Evolutionary conservation across 53 echinoderm and acorn worm species (phyloP), one percentile per base, ranked within the genome.

Genomic region (Pentamera pediparva): DNA sequence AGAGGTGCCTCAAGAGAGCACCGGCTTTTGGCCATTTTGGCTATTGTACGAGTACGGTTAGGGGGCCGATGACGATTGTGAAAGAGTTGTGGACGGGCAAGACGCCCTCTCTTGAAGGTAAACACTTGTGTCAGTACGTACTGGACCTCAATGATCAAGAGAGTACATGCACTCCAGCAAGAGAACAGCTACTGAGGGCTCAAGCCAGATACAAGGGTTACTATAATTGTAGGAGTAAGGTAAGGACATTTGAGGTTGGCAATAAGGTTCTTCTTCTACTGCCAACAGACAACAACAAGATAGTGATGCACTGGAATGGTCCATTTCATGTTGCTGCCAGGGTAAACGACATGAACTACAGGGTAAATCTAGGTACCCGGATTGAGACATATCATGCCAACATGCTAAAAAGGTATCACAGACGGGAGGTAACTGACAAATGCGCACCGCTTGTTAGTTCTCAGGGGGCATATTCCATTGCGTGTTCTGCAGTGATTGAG

Each of bases 1-100:
- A 52, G 69, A 79, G 39, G n/a, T n/a, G n/a, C n/a, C n/a, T n/a
- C n/a, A n/a, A n/a, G n/a, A n/a, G n/a, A n/a, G n/a, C n/a, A n/a
- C 50, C n/a, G 70, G 69, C 4, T 76, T 60, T 25, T 61, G 43
- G 1, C 79, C 69, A 8, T 79, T 70, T n/a, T n/a, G n/a, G n/a
- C n/a, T n/a, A n/a, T n/a, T n/a, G n/a, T n/a, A n/a, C n/a, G n/a
- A n/a, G n/a, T n/a, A n/a, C n/a, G n/a, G n/a, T n/a, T n/a, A n/a
- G n/a, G n/a, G n/a, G n/a, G n/a, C n/a, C n/a, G n/a, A n/a, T n/a
- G n/a, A n/a, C n/a, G n/a, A n/a, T n/a, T n/a, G n/a, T n/a, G n/a
- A n/a, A n/a, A n/a, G n/a, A n/a, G n/a, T n/a, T n/a, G n/a, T n/a
- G n/a, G n/a, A n/a, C n/a, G n/a, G n/a, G n/a, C n/a, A n/a, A n/a